Percentiles rank a stretch among this genome's conserved stretches.
Conservation (phyloP, 2,888 invertebrate genomes). For the Tachystola acroxantha region DNA sequence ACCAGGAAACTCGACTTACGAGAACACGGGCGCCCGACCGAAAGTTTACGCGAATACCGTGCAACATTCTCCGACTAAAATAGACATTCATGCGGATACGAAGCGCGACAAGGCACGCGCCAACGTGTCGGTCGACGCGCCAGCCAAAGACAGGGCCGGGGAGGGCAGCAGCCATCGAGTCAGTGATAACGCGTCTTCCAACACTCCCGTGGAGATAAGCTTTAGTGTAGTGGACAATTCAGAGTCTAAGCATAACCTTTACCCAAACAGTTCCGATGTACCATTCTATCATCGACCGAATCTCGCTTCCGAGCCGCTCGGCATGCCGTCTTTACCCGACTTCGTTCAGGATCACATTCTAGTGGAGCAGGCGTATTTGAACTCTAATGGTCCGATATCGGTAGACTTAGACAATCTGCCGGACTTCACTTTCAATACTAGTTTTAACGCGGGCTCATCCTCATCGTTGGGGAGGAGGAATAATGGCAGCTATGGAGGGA, state of each 20-base stretch:
- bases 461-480: conserved; percentile 55
- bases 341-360: conserved; percentile 94
- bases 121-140: conserved; percentile 39
- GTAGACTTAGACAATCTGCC: conserved; percentile 82
- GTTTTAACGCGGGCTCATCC: conserved; percentile 59
- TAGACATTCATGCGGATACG: conserved; percentile 49
- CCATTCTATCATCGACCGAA: conserved; percentile 66
- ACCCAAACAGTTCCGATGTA: conserved; percentile 52
- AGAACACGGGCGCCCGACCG: conserved; percentile 86
- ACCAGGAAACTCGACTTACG: conserved; percentile 77
- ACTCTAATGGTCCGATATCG: conserved; percentile 70
- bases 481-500: conserved; percentile 42
- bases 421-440: conserved; percentile 81
- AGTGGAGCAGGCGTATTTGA: conserved; percentile 86
- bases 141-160: conserved; percentile 56
- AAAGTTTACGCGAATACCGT: conserved; percentile 81
- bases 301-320: conserved; percentile 62
- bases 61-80: conserved; percentile 67
- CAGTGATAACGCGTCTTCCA: conserved; percentile 61
- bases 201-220: conserved; percentile 67
- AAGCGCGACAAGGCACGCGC: conserved; percentile 53
- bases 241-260: conserved; percentile 70
- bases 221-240: conserved; percentile 71
- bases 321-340: conserved; percentile 86
- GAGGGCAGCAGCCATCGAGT: conserved; percentile 45